A percentile compares a stretch with the other conserved stretches of the same genome.
phyloP scores from a whole-genome alignment of 2,888 invertebrate genomes.

The Epinotia nisella region DNA sequence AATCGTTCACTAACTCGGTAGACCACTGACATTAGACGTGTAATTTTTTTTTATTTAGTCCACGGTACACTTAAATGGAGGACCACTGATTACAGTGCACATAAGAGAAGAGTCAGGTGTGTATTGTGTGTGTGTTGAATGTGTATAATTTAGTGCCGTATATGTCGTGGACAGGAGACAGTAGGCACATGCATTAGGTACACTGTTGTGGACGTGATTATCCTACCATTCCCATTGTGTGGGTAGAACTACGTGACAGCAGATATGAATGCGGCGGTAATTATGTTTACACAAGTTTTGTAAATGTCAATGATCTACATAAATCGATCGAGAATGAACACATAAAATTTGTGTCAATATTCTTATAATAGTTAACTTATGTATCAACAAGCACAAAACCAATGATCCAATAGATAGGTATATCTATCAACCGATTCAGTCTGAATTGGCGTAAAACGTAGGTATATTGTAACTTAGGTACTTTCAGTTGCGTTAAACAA shows the following conservation, averaged over 20 bases:
- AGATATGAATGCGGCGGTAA: too few relatives aligned
- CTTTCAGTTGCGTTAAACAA: background rate
- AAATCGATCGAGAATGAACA: conserved; percentile 21
- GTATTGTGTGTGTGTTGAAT: background rate
- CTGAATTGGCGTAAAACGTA: background rate
- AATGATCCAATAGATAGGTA: background rate
- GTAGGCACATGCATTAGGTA: background rate
- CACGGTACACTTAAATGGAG: background rate
- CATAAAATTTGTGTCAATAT: conserved; percentile 27
- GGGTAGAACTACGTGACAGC: background rate
- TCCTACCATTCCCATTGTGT: background rate
- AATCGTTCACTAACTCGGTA: conserved; percentile 17
- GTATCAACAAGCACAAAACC: conserved; percentile 6
- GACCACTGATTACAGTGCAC: background rate
- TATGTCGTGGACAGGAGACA: background rate
- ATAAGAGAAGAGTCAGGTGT: background rate
- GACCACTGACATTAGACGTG: conserved; percentile 23
- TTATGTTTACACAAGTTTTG: background rate
- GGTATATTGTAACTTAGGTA: background rate
- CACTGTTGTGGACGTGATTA: background rate
- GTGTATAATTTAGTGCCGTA: background rate
- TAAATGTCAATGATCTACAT: conserved; percentile 28
- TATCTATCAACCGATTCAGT: conserved; percentile 4
- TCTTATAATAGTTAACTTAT: conserved; percentile 14
- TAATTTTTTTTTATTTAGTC: background rate